These are phyloP conservation scores for Maccullochella peelii DNA, from an alignment of 2,113 vertebrate genomes.

Conservation along the genomic window DNA sequence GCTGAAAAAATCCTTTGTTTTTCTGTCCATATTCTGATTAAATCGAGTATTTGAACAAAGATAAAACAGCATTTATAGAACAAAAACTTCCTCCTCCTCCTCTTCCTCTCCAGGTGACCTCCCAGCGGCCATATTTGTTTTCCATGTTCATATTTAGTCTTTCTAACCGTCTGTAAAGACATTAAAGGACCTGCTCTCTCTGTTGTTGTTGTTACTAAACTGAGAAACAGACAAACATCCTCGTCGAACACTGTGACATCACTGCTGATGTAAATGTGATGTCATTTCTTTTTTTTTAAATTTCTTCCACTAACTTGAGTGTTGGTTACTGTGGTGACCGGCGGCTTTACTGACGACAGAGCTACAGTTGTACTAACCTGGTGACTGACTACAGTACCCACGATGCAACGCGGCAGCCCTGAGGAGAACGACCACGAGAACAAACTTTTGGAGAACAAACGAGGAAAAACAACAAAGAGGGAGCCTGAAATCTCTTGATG, in stretches of 20 bases:
- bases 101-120: constrained; percentile 37
- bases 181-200: constrained; percentile 27
- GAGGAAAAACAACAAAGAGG: not conserved
- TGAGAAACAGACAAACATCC: not conserved
- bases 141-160: constrained; percentile 35
- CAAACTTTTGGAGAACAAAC: not conserved
- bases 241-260: constrained; percentile 33
- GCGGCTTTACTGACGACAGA: constrained; percentile 32
- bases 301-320: constrained; percentile 37
- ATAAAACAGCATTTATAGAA: not conserved
- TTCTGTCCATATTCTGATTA: not conserved
- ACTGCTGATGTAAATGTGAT: constrained; percentile 9
- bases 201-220: constrained; percentile 38
- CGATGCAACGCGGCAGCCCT: constrained; percentile 32
- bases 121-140: constrained; percentile 51
- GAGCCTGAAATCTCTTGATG: not conserved
- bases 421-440: not conserved
- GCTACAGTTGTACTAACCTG: constrained; percentile 57
- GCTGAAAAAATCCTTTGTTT: not conserved
- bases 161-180: constrained; percentile 44
- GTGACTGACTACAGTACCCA: constrained; percentile 54
- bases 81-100: constrained; percentile 27
- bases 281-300: not conserved
- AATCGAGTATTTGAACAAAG: not conserved
- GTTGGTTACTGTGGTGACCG: constrained; percentile 35